Percentiles rank a stretch among this genome's conserved stretches.
phyloP scores from a whole-genome alignment of 2,888 invertebrate genomes.

The Acleris sparsana region DNA sequence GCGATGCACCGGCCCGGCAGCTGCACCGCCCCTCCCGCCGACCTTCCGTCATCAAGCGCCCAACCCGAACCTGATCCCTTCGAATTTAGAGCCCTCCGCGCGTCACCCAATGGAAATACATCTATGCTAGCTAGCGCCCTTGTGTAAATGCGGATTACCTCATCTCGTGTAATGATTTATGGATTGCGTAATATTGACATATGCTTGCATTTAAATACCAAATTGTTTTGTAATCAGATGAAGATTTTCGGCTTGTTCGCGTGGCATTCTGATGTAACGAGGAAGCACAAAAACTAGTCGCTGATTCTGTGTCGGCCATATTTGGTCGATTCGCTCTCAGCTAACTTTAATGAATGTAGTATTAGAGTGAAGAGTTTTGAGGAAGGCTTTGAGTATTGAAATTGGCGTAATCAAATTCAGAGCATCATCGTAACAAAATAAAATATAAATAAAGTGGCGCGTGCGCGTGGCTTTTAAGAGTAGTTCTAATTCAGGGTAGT shows the following conservation, averaged over 20 bases:
- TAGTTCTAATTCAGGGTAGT: too few relatives aligned
- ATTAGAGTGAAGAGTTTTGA: too few relatives aligned
- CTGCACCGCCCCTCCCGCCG: slow-evolving; percentile 74
- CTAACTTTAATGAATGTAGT: neutral
- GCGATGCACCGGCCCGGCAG: slow-evolving; percentile 59
- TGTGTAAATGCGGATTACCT: slow-evolving; percentile 1
- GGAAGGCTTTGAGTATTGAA: too few relatives aligned
- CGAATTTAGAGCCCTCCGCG: slow-evolving; percentile 47
- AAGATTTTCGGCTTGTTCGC: slow-evolving; percentile 36
- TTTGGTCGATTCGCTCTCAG: slow-evolving; percentile 31
- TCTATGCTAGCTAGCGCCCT: slow-evolving; percentile 11
- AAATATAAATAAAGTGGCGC: too few relatives aligned
- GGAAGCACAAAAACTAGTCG: slow-evolving; percentile 65
- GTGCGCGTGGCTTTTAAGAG: too few relatives aligned
- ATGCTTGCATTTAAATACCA: slow-evolving; percentile 2
- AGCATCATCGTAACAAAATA: too few relatives aligned
- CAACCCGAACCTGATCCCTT: slow-evolving; percentile 47
- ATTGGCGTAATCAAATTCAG: too few relatives aligned
- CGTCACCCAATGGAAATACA: slow-evolving; percentile 29
- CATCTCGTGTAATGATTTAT: neutral
- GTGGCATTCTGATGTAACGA: slow-evolving; percentile 61
- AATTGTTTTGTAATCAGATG: slow-evolving; percentile 38
- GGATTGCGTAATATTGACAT: neutral
- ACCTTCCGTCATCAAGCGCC: slow-evolving; percentile 61
- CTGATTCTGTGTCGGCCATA: slow-evolving; percentile 57